Percentiles rank a stretch among this genome's conserved stretches.
Conservation (phyloP, 2,888 invertebrate genomes). For the Pseudeuparius sepicola region DNA sequence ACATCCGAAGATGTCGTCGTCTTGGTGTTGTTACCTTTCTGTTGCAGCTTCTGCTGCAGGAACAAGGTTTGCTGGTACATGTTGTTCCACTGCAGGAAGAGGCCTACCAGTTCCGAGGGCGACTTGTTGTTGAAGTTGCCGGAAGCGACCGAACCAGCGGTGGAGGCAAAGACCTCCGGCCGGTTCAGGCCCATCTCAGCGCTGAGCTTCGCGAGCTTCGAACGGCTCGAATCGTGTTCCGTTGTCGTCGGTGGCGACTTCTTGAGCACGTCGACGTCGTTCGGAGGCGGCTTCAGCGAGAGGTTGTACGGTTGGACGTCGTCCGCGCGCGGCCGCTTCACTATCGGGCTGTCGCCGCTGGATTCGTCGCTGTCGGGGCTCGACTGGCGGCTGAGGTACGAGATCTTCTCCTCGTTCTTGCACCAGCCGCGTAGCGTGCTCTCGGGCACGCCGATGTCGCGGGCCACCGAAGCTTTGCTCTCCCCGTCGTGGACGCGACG, state of each 20-base stretch:
- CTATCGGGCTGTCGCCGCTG: conserved; percentile 35
- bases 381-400: conserved; percentile 60
- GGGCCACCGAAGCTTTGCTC: conserved; percentile 75
- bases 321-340: conserved; percentile 27
- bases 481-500: conserved; percentile 75
- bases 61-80: conserved; percentile 27
- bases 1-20: conserved; percentile 23
- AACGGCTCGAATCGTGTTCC: conserved; percentile 36
- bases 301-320: conserved; percentile 35
- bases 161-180: conserved; percentile 34
- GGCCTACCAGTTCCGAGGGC: conserved; percentile 19
- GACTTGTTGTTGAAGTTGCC: too few relatives aligned
- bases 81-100: conserved; percentile 32
- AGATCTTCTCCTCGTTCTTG: conserved; percentile 70
- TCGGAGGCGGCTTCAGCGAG: conserved; percentile 25
- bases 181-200: conserved; percentile 36
- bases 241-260: conserved; percentile 18
- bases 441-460: conserved; percentile 78
- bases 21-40: conserved; percentile 17
- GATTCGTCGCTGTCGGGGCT: conserved; percentile 60
- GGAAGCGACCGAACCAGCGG: conserved; percentile 21
- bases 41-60: conserved; percentile 23
- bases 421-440: conserved; percentile 82
- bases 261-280: background rate
- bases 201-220: conserved; percentile 43